Conservation (phyloP, 2,113 vertebrate species). For the Notechis scutatus region DNA sequence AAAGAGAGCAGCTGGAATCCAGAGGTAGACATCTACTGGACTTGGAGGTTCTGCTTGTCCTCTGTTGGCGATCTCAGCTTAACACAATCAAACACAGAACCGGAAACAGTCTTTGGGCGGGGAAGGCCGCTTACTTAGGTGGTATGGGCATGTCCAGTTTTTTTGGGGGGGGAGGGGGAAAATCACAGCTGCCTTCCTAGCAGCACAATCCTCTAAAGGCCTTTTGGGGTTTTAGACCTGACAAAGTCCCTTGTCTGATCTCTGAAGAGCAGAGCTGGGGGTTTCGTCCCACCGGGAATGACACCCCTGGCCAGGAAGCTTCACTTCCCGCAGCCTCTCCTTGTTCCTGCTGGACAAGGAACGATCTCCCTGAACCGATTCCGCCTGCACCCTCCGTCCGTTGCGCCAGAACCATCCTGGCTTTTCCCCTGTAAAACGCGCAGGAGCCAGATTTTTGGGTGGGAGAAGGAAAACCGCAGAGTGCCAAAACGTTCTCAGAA, state of each 20-base stretch:
- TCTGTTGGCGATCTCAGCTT: not conserved
- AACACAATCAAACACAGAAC: not conserved
- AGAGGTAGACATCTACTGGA: not conserved
- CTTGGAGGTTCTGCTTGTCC: not conserved
- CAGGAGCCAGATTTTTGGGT: not conserved
- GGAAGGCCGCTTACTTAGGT: too few species aligned
- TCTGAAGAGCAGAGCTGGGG: not conserved
- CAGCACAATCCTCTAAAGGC: too few species aligned
- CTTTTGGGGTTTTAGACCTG: not conserved
- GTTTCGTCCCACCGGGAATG: not conserved
- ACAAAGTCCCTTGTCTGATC: not conserved
- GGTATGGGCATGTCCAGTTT: not conserved
- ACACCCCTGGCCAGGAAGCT: not conserved
- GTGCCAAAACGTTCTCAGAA: not conserved
- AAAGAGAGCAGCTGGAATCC: not conserved
- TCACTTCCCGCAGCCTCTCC: not conserved
- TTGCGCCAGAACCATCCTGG: not conserved
- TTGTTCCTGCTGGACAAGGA: not conserved
- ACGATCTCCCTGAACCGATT: not conserved
- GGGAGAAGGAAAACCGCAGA: not conserved
- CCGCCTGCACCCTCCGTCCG: rapidly evolving
- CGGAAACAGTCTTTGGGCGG: not conserved
- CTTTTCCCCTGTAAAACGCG: not conserved
- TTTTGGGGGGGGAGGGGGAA: too few species aligned
- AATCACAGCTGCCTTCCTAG: not conserved